A percentile compares a stretch with the other conserved stretches of the same genome.
These are phyloP conservation scores for Campylorhamphus procurvoides DNA, from an alignment of 2,113 vertebrate species.

Conservation along the genomic window DNA sequence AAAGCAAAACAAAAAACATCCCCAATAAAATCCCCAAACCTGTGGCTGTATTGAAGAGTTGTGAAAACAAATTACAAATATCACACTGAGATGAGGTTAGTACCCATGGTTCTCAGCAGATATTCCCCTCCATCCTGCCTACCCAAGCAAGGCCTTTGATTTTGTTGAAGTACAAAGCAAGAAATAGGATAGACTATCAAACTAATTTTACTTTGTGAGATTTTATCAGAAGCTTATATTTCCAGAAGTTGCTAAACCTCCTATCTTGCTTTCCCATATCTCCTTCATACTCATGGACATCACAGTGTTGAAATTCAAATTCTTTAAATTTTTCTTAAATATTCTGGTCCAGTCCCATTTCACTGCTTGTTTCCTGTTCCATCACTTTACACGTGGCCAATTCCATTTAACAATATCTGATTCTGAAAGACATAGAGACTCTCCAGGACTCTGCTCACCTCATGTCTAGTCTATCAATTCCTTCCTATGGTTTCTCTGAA, in stretches of 20 bases:
- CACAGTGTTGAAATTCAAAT: neutral
- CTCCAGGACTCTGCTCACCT: neutral
- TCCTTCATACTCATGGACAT: neutral
- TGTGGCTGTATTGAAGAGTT: neutral
- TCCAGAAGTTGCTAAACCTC: neutral
- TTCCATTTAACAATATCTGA: neutral
- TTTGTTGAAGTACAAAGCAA: neutral
- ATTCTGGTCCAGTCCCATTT: neutral
- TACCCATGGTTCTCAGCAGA: neutral
- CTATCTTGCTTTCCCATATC: neutral
- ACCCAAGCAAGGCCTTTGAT: neutral
- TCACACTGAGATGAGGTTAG: conserved; percentile 4
- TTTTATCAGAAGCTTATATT: neutral
- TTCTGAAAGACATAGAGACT: neutral
- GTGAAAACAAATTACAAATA: neutral
- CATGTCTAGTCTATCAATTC: neutral
- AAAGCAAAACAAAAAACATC: neutral
- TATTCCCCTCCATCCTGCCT: neutral
- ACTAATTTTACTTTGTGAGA: neutral
- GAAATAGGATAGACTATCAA: neutral
- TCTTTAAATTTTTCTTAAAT: neutral
- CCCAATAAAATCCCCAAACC: neutral
- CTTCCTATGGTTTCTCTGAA: neutral
- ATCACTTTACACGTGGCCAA: neutral
- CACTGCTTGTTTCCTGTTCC: neutral